These are phyloP conservation scores for Leucania comma DNA, from an alignment of 2,888 invertebrate genomes.

Conservation along the genomic window DNA sequence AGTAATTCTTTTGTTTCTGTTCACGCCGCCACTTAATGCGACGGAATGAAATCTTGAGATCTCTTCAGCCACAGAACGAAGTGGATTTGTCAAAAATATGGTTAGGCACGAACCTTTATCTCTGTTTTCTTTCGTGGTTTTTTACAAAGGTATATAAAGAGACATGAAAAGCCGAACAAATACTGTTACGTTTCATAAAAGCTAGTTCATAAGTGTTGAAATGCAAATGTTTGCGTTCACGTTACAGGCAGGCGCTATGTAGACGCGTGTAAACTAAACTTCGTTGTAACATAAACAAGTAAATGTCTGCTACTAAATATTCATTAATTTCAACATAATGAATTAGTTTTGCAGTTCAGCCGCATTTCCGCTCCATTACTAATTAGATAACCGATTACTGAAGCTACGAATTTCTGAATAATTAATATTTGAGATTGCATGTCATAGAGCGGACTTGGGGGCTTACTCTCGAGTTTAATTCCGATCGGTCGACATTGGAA, in stretches of 20 bases:
- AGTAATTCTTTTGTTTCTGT: constrained; percentile 87
- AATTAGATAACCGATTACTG: constrained; percentile 37
- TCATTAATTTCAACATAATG: constrained; percentile 38
- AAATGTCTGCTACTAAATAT: constrained; percentile 33
- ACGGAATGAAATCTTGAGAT: constrained; percentile 23
- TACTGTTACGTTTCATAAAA: constrained; percentile 23
- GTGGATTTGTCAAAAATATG: constrained; percentile 13
- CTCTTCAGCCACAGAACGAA: constrained; percentile 19
- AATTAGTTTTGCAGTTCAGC: constrained; percentile 37
- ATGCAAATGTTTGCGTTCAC: constrained; percentile 44
- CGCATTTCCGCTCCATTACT: constrained; percentile 25
- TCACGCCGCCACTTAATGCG: constrained; percentile 42
- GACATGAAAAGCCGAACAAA: constrained; percentile 13
- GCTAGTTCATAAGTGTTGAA: constrained; percentile 22
- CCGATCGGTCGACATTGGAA: too few relatives aligned
- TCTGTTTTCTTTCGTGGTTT: not conserved
- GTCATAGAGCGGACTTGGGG: not conserved
- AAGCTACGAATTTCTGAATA: constrained; percentile 24
- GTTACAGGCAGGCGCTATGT: constrained; percentile 42
- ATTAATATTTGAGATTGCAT: constrained; percentile 39
- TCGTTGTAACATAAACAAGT: constrained; percentile 35
- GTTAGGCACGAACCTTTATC: not conserved
- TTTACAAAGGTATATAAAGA: constrained; percentile 4
- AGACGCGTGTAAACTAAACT: constrained; percentile 31
- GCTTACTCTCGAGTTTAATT: too few relatives aligned